Conservation (phyloP, 2,113 vertebrate species). For the Dipodomys ordii region DNA sequence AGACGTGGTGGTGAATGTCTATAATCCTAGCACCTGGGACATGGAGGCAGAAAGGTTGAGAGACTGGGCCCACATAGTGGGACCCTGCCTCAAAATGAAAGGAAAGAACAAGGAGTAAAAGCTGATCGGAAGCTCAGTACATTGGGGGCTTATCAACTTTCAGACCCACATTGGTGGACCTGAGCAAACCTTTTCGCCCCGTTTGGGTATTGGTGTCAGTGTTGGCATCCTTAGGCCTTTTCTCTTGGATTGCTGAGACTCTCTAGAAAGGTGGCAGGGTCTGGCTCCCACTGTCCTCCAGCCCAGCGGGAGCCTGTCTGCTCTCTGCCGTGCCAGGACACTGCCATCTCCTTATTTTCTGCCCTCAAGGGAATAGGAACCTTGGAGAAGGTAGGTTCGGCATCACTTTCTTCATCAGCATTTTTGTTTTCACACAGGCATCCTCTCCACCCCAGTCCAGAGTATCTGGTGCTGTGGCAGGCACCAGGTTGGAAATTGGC, state of each 20-base stretch:
- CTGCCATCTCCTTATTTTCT: not conserved
- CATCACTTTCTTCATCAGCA: not conserved
- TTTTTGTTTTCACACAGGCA: not conserved
- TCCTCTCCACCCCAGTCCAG: not conserved
- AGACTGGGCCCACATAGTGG: not conserved
- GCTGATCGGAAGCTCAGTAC: not conserved
- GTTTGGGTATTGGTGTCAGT: too few species aligned
- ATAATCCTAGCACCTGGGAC: not conserved
- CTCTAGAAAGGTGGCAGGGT: not conserved
- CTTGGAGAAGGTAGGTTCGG: not conserved
- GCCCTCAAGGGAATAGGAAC: not conserved
- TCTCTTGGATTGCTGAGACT: not conserved
- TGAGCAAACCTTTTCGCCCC: not conserved
- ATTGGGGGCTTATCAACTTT: too few species aligned
- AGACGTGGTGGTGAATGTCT: not conserved
- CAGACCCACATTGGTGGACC: not conserved
- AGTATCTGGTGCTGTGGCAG: not conserved
- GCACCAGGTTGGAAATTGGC: not conserved
- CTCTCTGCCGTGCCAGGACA: rapidly evolving
- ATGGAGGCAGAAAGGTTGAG: not conserved
- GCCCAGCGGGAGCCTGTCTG: not conserved
- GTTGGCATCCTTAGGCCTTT: not conserved
- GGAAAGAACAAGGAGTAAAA: not conserved
- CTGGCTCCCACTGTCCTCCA: not conserved
- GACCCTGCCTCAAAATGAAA: not conserved